Evolutionary conservation across 92 coral and sea anemone genomes (phyloP), one percentile per base, ranked within the genome.

Genomic region (Diadumene lineata): DNA sequence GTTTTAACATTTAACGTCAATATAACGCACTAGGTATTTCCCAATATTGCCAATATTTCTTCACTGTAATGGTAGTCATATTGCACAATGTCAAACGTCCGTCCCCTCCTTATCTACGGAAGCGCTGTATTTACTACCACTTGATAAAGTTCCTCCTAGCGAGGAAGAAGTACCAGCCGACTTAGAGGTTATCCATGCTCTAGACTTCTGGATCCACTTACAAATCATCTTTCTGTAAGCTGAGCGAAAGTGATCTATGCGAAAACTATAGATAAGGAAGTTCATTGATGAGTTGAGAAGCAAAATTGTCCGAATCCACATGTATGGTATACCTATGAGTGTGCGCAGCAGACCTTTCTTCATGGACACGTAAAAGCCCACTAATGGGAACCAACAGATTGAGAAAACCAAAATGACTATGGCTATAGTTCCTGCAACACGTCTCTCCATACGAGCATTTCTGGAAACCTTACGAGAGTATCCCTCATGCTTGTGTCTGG

Each of bases 201-300:
- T 69, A 10, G 74, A 46, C 43, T 69, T 43, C 28, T 50, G 34
- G 0, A 58, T 27, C 64, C 66, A 29, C 23, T 48, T 44, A 68
- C 74, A 71, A 68, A 33, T 61, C 21, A 66, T 65, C 58, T 64
- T 75, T 33, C 23, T 67, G 80, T 75, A 75, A 30, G 80, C 80
- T 1, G 70, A 64, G 15, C 80, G 80, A 67, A 75, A 75, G 43
- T 75, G 71, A 29, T 67, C 71, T 16, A 75, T 75, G 29, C 80
- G 70, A 43, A 48, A 75, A 26, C 80, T 73, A 69, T 81, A 81
- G 13, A 81, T 81, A 68, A 74, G 31, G 34, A 74, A 74, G 56
- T 74, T 74, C 79, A 74, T 74, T 66, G 79, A 74, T 15, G 88
- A 83, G 75, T 83, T 83, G 8, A 76, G 72, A 30, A 83, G 84